Conservation (phyloP, 2,797 vertebrate species). For the Sciurus carolinensis region DNA sequence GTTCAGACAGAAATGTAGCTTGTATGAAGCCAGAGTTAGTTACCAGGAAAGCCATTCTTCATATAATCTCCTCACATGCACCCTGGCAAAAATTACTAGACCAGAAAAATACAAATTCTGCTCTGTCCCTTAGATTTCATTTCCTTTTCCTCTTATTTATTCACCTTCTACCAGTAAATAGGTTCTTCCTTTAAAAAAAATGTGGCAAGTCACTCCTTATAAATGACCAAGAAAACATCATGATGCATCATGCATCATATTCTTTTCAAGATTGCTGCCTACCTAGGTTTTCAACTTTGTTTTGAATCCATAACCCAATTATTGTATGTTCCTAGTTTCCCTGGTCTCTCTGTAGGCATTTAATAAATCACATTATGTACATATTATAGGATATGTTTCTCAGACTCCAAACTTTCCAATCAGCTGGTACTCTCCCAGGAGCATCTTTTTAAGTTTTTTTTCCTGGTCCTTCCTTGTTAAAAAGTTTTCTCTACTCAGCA, state of each 20-base stretch:
- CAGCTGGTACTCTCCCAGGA: background rate
- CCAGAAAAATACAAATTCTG: background rate
- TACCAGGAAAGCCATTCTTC: background rate
- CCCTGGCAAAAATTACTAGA: background rate
- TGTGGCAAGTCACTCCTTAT: background rate
- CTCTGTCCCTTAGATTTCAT: conserved; percentile 5
- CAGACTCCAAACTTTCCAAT: background rate
- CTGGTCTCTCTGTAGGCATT: background rate
- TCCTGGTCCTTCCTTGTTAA: background rate
- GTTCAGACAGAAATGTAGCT: background rate
- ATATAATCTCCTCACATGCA: background rate
- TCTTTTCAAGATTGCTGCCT: background rate
- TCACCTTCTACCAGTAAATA: background rate
- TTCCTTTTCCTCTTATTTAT: background rate
- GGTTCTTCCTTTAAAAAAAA: background rate
- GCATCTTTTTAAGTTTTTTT: background rate
- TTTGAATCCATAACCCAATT: background rate
- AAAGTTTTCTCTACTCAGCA: background rate
- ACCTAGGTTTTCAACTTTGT: background rate
- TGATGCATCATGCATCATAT: no score
- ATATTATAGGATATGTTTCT: background rate
- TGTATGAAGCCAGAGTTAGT: background rate
- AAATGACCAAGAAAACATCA: background rate
- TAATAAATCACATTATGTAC: background rate
- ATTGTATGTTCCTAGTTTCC: background rate